Conservation (phyloP, 1,140 invertebrate species). For the Pseudomyrmex flavicornis region DNA sequence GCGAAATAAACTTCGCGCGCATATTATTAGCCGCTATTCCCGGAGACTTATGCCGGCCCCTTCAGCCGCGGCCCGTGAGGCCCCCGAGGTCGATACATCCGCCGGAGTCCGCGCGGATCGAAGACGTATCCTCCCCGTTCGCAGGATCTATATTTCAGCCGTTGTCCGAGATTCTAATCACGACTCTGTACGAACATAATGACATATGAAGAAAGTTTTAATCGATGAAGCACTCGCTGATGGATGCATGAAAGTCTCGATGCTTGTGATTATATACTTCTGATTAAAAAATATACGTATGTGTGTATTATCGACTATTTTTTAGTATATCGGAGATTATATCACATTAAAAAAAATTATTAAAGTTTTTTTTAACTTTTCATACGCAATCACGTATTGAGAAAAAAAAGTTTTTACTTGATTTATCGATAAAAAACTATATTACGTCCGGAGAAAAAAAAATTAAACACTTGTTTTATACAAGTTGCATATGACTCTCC, state of each 20-base stretch:
- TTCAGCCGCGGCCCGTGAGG: constrained; percentile 70
- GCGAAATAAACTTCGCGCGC: constrained; percentile 79
- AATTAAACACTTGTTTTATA: not conserved
- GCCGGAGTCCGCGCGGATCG: constrained; percentile 46
- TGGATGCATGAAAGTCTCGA: not conserved
- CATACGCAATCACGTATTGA: not conserved
- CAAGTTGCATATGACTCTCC: constrained; percentile 26
- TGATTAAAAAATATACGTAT: not conserved
- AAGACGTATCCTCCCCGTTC: constrained; percentile 36
- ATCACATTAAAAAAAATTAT: no score
- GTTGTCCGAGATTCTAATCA: constrained; percentile 37
- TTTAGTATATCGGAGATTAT: not conserved
- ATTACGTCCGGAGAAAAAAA: not conserved
- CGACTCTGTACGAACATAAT: constrained; percentile 4
- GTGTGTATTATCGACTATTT: not conserved
- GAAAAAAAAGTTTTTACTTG: constrained; percentile 13
- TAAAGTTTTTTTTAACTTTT: not conserved
- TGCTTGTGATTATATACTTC: not conserved
- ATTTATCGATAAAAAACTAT: not conserved
- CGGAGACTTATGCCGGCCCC: constrained; percentile 63
- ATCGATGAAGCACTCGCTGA: constrained; percentile 18
- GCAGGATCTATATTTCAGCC: constrained; percentile 10
- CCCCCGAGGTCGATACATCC: constrained; percentile 46
- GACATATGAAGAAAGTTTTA: constrained; percentile 17
- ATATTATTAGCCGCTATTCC: constrained; percentile 79